Percentiles rank a stretch among this genome's conserved stretches.
These are phyloP conservation scores for Drosophila tropicalis DNA, from an alignment of 1,140 invertebrate species.

Conservation along the genomic window DNA sequence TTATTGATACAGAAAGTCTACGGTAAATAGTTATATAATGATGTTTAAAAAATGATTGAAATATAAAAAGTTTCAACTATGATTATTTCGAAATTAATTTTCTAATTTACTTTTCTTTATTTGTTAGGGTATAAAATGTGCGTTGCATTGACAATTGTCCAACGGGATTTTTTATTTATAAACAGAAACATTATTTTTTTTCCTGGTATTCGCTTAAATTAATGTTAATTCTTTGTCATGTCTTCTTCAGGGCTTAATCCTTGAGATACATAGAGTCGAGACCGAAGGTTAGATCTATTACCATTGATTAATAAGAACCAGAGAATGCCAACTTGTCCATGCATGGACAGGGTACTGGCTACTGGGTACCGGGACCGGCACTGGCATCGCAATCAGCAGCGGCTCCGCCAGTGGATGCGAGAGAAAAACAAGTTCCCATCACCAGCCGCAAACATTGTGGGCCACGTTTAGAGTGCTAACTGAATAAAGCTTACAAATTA, in stretches of 20 bases:
- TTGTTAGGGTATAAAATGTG: not conserved
- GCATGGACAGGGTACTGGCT: not conserved
- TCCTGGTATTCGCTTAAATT: conserved; percentile 40
- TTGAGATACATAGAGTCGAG: conserved; percentile 38
- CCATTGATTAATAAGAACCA: conserved; percentile 40
- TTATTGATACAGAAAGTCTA: too few species aligned
- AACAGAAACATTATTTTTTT: conserved; percentile 17
- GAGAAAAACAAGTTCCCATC: conserved; percentile 32
- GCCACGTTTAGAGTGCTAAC: conserved; percentile 60
- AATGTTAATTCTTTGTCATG: conserved; percentile 40
- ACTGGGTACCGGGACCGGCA: conserved; percentile 6
- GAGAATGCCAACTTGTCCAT: conserved; percentile 27
- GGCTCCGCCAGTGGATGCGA: conserved; percentile 25
- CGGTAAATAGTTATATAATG: too few species aligned
- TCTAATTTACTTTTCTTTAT: too few species aligned
- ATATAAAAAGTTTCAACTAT: too few species aligned
- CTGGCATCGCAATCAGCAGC: conserved; percentile 38
- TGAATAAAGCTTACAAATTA: conserved; percentile 62
- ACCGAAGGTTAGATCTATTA: conserved; percentile 59
- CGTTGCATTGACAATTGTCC: not conserved
- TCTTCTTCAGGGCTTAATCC: conserved; percentile 34
- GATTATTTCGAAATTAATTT: too few species aligned
- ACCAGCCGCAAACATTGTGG: conserved; percentile 14
- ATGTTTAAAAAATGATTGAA: too few species aligned
- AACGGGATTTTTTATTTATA: conserved; percentile 9